Percentiles rank a stretch among this genome's conserved stretches.
Evolutionary conservation across 53 echinoderm and acorn worm genomes (phyloP).

Genomic region (Crossaster papposus): DNA sequence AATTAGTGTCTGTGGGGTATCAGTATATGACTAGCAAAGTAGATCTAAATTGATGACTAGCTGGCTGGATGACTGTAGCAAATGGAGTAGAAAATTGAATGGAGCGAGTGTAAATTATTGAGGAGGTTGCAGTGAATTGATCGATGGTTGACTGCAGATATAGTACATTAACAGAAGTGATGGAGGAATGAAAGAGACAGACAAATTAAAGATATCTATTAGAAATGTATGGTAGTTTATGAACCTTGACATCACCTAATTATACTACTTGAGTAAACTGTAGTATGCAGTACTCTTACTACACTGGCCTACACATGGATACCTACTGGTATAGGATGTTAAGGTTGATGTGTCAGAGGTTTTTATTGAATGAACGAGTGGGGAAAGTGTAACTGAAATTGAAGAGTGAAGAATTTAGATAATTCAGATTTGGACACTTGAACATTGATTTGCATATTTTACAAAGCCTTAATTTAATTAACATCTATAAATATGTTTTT

Average conservation of each 20-base stretch:
- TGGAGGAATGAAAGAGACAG: not conserved
- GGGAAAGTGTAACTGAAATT: not conserved
- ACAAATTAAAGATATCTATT: not conserved
- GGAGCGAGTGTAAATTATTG: conserved; percentile 20
- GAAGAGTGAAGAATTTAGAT: not conserved
- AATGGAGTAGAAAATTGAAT: conserved; percentile 20
- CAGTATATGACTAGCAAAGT: not conserved
- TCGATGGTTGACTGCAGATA: conserved; percentile 22
- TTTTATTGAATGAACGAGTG: not conserved
- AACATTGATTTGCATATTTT: too few relatives aligned
- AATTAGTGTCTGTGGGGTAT: not conserved
- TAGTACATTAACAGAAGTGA: not conserved
- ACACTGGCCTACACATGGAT: too few relatives aligned
- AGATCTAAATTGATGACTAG: conserved; percentile 31
- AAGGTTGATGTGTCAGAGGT: not conserved
- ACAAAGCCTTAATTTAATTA: too few relatives aligned
- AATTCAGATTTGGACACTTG: too few relatives aligned
- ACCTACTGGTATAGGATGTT: not conserved
- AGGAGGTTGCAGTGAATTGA: not conserved
- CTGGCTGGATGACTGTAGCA: conserved; percentile 11
- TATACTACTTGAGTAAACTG: too few relatives aligned
- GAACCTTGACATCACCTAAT: too few relatives aligned
- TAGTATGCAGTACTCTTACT: too few relatives aligned
- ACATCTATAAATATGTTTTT: too few relatives aligned
- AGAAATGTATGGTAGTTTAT: not conserved